Conservation (phyloP, 2,113 vertebrate species). For the Mirza zaza region DNA sequence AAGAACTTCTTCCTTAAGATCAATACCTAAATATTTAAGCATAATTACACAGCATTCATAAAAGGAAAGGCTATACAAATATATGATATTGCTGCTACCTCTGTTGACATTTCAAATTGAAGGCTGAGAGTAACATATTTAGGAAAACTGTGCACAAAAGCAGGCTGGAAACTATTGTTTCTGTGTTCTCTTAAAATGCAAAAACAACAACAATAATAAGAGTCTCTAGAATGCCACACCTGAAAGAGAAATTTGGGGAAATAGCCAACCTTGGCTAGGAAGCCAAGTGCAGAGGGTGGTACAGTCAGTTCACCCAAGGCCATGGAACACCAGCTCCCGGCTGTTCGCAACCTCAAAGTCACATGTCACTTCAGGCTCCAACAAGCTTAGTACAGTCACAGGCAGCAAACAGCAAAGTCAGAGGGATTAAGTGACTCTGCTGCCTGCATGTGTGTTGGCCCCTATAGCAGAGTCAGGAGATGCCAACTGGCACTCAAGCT, state of each 20-base stretch:
- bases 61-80: not conserved
- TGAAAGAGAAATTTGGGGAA: conserved; percentile 44
- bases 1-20: not conserved
- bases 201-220: not conserved
- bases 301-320: conserved; percentile 57
- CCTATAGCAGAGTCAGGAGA: conserved; percentile 15
- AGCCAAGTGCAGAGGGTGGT: not conserved
- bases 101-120: not conserved
- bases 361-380: conserved; percentile 32
- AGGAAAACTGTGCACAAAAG: not conserved
- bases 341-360: not conserved
- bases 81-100: not conserved
- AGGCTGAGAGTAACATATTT: not conserved
- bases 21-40: not conserved
- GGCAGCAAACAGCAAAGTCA: conserved; percentile 44
- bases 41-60: not conserved
- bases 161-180: not conserved
- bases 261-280: not conserved
- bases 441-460: conserved; percentile 50
- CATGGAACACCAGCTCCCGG: not conserved
- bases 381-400: not conserved
- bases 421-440: conserved; percentile 32
- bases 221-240: conserved; percentile 25
- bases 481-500: conserved; percentile 55
- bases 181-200: conserved; percentile 31